A percentile compares a stretch with the other conserved stretches of the same genome.
These are phyloP conservation scores for Pollachius pollachius DNA, from an alignment of 2,113 vertebrate species.

Conservation along the genomic window DNA sequence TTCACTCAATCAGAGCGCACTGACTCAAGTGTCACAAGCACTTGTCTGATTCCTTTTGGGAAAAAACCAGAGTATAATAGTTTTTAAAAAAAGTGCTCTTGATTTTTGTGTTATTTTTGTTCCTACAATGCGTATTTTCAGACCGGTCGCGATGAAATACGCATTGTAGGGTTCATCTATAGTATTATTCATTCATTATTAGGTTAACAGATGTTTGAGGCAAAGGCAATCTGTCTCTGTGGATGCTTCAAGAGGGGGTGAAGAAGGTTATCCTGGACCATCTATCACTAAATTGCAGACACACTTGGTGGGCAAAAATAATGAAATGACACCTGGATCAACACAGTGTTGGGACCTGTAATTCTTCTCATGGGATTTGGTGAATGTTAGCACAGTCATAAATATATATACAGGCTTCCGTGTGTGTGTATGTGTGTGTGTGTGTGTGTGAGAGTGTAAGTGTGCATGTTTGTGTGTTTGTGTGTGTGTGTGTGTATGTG, in stretches of 20 bases:
- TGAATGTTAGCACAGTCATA: slow-evolving; percentile 26
- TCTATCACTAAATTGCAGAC: slow-evolving; percentile 64
- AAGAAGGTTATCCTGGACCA: slow-evolving; percentile 62
- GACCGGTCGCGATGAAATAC: too few species aligned
- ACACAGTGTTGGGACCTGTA: slow-evolving; percentile 62
- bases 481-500: slow-evolving; percentile 6
- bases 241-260: slow-evolving; percentile 50
- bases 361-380: slow-evolving; percentile 50
- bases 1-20: too few species aligned
- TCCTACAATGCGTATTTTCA: too few species aligned
- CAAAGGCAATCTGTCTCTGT: slow-evolving; percentile 34
- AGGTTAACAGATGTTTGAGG: slow-evolving; percentile 34
- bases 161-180: too few species aligned
- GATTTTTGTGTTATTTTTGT: too few species aligned
- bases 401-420: slow-evolving; percentile 1
- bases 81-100: too few species aligned
- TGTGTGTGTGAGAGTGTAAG: neutral
- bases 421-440: slow-evolving; percentile 14
- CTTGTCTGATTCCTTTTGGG: too few species aligned
- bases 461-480: slow-evolving; percentile 1
- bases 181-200: slow-evolving; percentile 35
- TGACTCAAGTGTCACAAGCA: too few species aligned
- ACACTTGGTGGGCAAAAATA: slow-evolving; percentile 67
- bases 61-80: too few species aligned
- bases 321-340: slow-evolving; percentile 75